Percentiles rank a stretch among this genome's conserved stretches.
Conservation (phyloP, 53 echinoderm and acorn worm species). For the Hippasteria phrygiana region DNA sequence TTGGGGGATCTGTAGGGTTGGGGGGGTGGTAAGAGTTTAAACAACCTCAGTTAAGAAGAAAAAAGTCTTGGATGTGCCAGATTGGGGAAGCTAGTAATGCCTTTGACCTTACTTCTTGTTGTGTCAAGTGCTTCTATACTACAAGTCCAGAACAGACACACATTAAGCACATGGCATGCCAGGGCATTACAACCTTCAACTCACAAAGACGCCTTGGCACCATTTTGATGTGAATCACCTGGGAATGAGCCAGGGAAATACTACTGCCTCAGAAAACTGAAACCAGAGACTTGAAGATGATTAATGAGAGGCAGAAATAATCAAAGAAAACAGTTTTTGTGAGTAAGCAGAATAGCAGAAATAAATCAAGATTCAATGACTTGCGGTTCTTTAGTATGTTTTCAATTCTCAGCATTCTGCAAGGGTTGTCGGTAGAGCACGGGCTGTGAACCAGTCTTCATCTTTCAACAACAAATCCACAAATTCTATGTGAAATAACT, state of each 20-base stretch:
- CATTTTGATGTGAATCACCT: conserved; percentile 53
- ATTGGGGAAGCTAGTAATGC: conserved; percentile 22
- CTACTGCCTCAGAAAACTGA: conserved; percentile 1
- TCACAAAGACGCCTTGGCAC: conserved; percentile 49
- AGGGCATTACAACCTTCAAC: conserved; percentile 24
- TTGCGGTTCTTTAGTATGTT: neutral
- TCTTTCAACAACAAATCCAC: neutral
- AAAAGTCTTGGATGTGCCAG: conserved; percentile 1
- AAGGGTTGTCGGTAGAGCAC: too few relatives aligned
- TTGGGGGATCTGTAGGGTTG: neutral
- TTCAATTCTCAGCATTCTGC: neutral
- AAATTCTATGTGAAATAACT: neutral
- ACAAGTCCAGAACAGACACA: neutral
- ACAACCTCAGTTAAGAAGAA: neutral
- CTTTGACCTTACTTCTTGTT: conserved; percentile 48
- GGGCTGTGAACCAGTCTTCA: too few relatives aligned
- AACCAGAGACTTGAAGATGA: conserved; percentile 58
- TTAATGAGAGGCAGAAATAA: conserved; percentile 49
- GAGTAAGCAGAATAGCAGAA: conserved; percentile 38
- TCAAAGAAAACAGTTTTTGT: conserved; percentile 29
- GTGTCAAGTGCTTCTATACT: conserved; percentile 54
- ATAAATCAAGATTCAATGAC: conserved; percentile 17
- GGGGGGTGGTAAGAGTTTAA: neutral
- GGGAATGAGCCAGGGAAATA: conserved; percentile 25
- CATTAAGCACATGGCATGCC: conserved; percentile 31